Evolutionary conservation across 2,888 invertebrate genomes (phyloP).

Genomic region (Myopa tessellatipennis): DNA sequence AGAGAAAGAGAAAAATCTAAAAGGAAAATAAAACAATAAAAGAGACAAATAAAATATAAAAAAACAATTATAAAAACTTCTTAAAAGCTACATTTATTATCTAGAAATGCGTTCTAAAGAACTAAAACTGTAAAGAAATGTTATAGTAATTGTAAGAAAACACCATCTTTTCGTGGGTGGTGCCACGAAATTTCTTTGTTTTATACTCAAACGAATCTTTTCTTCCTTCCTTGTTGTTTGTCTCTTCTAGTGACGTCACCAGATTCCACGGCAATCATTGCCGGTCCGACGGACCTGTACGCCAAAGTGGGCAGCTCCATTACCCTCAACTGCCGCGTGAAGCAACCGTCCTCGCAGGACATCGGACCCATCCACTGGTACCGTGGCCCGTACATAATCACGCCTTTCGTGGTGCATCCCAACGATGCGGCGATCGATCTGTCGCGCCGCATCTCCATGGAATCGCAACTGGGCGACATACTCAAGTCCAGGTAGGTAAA

Average conservation of each 20-base stretch:
- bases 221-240: conserved; percentile 32
- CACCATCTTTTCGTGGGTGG: too few species aligned
- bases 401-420: conserved; percentile 65
- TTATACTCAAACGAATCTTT: neutral
- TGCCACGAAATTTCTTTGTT: too few species aligned
- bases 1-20: too few species aligned
- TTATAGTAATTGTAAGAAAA: too few species aligned
- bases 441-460: conserved; percentile 65
- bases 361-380: conserved; percentile 80
- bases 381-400: conserved; percentile 70
- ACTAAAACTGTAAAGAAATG: too few species aligned
- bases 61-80: too few species aligned
- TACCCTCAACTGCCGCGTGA: conserved; percentile 78
- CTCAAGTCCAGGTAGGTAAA: conserved; percentile 73
- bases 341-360: conserved; percentile 75
- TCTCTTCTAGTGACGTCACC: conserved; percentile 64
- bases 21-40: too few species aligned
- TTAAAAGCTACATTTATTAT: too few species aligned
- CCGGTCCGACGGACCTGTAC: conserved; percentile 77
- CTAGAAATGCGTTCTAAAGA: too few species aligned
- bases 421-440: conserved; percentile 66
- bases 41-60: too few species aligned
- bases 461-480: conserved; percentile 72
- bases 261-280: conserved; percentile 78
- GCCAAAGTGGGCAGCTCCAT: conserved; percentile 81